Percentiles rank a stretch among this genome's conserved stretches.
These are phyloP conservation scores for Oedothorax gibbosus DNA, from an alignment of 1,140 invertebrate species.

Conservation along the genomic window DNA sequence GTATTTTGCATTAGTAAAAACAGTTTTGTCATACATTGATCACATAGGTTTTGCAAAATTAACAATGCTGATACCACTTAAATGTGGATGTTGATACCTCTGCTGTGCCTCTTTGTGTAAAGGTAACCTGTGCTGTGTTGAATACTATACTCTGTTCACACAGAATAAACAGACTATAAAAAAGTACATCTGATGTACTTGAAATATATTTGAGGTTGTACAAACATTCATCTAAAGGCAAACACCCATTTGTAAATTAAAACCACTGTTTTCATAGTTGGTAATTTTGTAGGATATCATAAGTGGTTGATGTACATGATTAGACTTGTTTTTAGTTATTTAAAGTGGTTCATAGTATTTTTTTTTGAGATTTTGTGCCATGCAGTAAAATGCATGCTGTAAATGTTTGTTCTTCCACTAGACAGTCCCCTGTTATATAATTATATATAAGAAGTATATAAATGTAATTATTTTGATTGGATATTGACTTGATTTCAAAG, in stretches of 20 bases:
- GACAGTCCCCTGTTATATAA: conserved; percentile 39
- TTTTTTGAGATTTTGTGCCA: conserved; percentile 31
- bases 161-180: background rate
- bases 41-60: too few species aligned
- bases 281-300: conserved; percentile 38
- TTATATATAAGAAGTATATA: conserved; percentile 45
- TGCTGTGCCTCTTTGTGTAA: background rate
- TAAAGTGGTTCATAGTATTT: conserved; percentile 24
- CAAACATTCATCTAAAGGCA: conserved; percentile 34
- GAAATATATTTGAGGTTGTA: conserved; percentile 25
- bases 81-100: too few species aligned
- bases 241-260: conserved; percentile 55
- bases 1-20: too few species aligned
- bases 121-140: background rate
- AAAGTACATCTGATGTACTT: too few species aligned
- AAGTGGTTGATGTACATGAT: conserved; percentile 44
- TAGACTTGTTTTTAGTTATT: conserved; percentile 24
- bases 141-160: conserved; percentile 1
- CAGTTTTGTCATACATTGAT: too few species aligned
- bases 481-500: background rate
- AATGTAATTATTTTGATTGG: conserved; percentile 47
- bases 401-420: conserved; percentile 55
- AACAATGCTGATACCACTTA: too few species aligned
- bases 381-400: conserved; percentile 54
- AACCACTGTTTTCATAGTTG: conserved; percentile 46